Evolutionary conservation across 2,797 vertebrate genomes (phyloP), one percentile per base, ranked within the genome.

Genomic region (Gymnopithys bicolor): DNA sequence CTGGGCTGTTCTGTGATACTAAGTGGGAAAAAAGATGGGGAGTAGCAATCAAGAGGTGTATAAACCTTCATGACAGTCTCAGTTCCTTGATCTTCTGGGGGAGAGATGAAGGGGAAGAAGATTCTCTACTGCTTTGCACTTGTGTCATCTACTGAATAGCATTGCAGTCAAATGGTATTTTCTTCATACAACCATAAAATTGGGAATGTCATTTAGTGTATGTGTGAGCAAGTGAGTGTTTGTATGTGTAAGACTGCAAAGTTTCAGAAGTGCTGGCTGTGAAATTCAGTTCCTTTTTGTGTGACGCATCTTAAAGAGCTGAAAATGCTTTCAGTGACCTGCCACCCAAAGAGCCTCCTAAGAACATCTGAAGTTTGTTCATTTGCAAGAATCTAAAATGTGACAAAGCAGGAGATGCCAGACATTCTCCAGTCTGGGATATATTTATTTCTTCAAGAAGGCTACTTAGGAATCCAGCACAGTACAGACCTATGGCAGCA

Each of bases 361-460:
- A 84, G 82, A 87, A 78, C 5, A 62, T 58, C 53, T 82, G 51
- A 87, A 69, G 39, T 58, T 55, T 89, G 13, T 69, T 91, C 64
- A 30, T 70, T 43, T 74, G 58, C 32, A 91, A 69, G 35, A 76
- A 80, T 76, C 45, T 73, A 52, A 79, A 87, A 62, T 0, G 5
- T 84, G 75, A 84, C 74, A 95, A 80, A 89, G 39, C 63, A 87
- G 30, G 51, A 82, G 70, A 92, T 84, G 55, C 67, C 77, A 93
- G 62, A 32, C 90, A 37, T 96, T 93, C 70, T 92, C 94, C 49
- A 74, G 82, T 28, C n/a, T 66, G 56, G 81, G 63, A 66, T 71
- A 9, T 46, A 39, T 95, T 82, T 90, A 75, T 33, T 82, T 74
- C n/a, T 94, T 94, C 46, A 58, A 30, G 80, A 68, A 74, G 22